Evolutionary conservation across 2,888 invertebrate genomes (phyloP).

Genomic region (Romanomermis culicivorax): DNA sequence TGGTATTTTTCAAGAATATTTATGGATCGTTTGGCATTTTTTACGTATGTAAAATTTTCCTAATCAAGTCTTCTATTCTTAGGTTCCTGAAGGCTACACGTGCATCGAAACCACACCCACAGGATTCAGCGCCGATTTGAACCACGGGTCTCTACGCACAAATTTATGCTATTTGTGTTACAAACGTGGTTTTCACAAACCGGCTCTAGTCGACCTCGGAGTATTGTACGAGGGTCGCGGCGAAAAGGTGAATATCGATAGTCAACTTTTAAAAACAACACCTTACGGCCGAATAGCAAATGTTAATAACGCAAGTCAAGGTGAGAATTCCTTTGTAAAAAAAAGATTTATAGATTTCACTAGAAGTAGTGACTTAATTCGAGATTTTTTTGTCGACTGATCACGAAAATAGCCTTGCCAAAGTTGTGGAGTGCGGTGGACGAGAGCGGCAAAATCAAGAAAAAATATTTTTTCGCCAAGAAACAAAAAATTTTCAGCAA

Average conservation of each 20-base stretch:
- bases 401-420: no score
- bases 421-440: no score
- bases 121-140: conserved; percentile 71
- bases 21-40: no score
- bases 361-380: no score
- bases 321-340: conserved; percentile 22
- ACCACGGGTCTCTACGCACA: conserved; percentile 83
- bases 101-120: conserved; percentile 52
- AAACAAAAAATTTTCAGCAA: no score
- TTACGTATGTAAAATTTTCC: no score
- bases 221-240: conserved; percentile 80
- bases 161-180: conserved; percentile 80
- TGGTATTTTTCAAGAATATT: no score
- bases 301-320: conserved; percentile 45
- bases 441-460: no score
- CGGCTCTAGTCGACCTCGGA: conserved; percentile 86
- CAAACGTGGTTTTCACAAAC: conserved; percentile 70
- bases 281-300: conserved; percentile 73
- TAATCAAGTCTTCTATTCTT: no score
- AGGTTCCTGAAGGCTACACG: conserved; percentile 52
- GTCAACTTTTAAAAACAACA: conserved; percentile 58
- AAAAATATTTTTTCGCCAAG: no score
- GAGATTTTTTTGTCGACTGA: no score
- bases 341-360: no score
- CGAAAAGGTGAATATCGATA: conserved; percentile 74